These are phyloP conservation scores for Myotis myotis DNA, from an alignment of 2,797 vertebrate genomes.

Conservation along the genomic window DNA sequence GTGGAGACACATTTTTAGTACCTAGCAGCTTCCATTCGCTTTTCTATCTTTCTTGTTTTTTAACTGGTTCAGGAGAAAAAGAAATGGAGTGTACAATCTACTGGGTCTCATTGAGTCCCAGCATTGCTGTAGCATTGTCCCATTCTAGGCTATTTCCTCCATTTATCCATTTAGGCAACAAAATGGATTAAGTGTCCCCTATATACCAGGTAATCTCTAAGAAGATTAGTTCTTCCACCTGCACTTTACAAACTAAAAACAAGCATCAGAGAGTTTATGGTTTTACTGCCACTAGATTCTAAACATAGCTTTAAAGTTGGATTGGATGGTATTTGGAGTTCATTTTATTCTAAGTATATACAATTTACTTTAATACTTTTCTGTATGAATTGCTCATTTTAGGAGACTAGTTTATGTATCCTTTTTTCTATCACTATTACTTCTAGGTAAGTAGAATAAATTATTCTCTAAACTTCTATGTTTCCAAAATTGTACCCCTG, in stretches of 20 bases:
- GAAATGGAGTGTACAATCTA: neutral
- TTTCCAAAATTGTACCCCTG: slow-evolving; percentile 63
- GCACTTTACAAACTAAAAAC: neutral
- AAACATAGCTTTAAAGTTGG: neutral
- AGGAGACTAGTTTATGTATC: neutral
- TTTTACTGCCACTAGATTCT: neutral
- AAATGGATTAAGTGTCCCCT: neutral
- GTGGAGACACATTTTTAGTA: neutral
- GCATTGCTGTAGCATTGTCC: neutral
- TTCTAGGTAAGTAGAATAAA: slow-evolving; percentile 14
- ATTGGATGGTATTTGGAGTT: neutral
- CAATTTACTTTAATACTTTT: slow-evolving; percentile 33
- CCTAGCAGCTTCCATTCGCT: neutral
- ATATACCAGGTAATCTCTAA: neutral
- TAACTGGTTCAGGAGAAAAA: neutral
- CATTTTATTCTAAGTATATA: neutral
- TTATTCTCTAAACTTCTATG: slow-evolving; percentile 42
- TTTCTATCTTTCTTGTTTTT: neutral
- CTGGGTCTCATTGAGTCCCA: neutral
- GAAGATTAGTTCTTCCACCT: neutral
- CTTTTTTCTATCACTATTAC: neutral
- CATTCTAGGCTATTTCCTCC: neutral
- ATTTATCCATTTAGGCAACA: neutral
- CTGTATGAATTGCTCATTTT: neutral
- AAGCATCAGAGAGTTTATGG: neutral